Conservation (phyloP, 2,113 vertebrate species). For the Melospiza melodia region DNA sequence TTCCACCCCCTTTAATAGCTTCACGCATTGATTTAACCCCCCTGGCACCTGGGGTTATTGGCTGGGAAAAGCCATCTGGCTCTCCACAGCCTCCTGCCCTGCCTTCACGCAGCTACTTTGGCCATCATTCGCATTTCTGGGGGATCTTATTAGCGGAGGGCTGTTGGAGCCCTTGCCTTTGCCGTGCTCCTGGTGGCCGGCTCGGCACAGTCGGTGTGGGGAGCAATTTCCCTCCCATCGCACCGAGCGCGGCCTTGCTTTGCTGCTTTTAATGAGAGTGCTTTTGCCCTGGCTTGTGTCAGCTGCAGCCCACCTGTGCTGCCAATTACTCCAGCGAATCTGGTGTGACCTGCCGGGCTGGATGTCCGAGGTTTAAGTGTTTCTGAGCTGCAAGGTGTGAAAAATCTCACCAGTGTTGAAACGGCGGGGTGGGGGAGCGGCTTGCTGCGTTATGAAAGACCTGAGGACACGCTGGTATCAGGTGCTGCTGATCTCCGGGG, state of each 20-base stretch:
- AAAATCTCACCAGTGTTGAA: slow-evolving; percentile 50
- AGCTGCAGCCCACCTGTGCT: slow-evolving; percentile 57
- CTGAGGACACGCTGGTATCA: slow-evolving; percentile 4
- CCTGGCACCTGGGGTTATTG: neutral
- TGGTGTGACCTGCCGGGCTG: slow-evolving; percentile 8
- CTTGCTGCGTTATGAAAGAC: slow-evolving; percentile 18
- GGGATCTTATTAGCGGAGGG: neutral
- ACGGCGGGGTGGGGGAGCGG: neutral
- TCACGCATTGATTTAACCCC: slow-evolving; percentile 27
- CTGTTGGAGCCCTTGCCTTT: neutral
- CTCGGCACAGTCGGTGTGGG: neutral
- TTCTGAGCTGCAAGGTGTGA: slow-evolving; percentile 55
- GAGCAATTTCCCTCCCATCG: neutral
- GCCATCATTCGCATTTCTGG: neutral
- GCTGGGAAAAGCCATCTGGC: neutral
- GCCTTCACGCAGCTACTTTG: neutral
- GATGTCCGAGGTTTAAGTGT: slow-evolving; percentile 46
- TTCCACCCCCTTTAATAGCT: slow-evolving; percentile 47
- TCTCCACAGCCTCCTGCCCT: neutral
- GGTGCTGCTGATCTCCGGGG: slow-evolving; percentile 48
- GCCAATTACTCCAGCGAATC: slow-evolving; percentile 53
- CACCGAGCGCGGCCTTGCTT: neutral
- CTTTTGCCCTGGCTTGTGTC: slow-evolving; percentile 43
- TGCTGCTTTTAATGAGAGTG: slow-evolving; percentile 56
- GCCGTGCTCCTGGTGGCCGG: neutral